Conservation (phyloP, 2,888 invertebrate genomes). For the Eupithecia dodoneata region DNA sequence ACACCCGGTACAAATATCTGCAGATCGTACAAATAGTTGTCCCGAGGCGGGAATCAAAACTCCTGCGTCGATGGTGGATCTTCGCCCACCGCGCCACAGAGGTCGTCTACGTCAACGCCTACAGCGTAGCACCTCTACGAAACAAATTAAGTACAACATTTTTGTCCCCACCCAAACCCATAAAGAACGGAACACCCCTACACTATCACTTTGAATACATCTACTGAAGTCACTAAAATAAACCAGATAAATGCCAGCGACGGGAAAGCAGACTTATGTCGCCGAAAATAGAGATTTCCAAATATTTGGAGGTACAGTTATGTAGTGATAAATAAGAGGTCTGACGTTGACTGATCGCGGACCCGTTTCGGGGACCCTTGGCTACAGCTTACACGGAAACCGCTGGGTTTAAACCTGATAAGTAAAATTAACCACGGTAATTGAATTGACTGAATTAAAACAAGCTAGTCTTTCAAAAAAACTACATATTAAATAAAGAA, state of each 20-base stretch:
- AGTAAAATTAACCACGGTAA: neutral
- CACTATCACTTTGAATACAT: conserved; percentile 20
- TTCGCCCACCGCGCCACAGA: no score
- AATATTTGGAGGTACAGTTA: conserved; percentile 47
- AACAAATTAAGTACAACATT: neutral
- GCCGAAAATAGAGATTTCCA: conserved; percentile 43
- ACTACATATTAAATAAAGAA: no score
- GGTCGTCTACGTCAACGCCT: neutral
- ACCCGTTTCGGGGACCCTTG: conserved; percentile 35
- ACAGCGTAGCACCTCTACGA: conserved; percentile 6
- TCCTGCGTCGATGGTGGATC: no score
- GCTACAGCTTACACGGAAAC: conserved; percentile 8
- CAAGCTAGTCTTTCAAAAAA: no score
- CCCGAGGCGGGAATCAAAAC: no score
- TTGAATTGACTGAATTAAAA: no score
- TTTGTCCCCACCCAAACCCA: neutral
- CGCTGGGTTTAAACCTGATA: neutral
- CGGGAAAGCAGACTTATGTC: conserved; percentile 36
- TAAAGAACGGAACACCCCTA: conserved; percentile 2
- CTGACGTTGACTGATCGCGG: conserved; percentile 76
- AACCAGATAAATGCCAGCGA: conserved; percentile 34
- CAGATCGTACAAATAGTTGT: no score
- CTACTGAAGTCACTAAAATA: conserved; percentile 17
- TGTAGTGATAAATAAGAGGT: conserved; percentile 74
- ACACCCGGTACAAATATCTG: no score